Evolutionary conservation across 2,797 vertebrate species (phyloP).

Genomic region (Anabacerthia variegaticeps): DNA sequence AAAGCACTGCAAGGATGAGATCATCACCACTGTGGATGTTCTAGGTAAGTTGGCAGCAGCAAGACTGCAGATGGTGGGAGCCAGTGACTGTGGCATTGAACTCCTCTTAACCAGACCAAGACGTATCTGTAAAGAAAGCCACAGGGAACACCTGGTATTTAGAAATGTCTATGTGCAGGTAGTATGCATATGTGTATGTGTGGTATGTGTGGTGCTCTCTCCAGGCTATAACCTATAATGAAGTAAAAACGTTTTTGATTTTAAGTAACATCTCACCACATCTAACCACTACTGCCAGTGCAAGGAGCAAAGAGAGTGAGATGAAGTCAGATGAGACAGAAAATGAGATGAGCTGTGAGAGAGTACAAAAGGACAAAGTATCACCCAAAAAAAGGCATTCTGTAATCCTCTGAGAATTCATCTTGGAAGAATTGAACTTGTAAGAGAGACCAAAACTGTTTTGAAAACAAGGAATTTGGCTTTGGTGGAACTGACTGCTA

Average conservation of each 20-base stretch:
- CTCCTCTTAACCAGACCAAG: background rate
- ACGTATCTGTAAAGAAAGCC: background rate
- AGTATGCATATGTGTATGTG: background rate
- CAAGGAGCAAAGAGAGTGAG: background rate
- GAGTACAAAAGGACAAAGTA: background rate
- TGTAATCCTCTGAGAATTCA: background rate
- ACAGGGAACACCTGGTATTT: background rate
- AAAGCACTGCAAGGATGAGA: slow-evolving; percentile 84
- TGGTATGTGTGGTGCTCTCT: background rate
- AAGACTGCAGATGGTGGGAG: background rate
- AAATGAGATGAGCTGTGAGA: background rate
- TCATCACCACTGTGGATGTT: slow-evolving; percentile 85
- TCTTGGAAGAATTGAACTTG: background rate
- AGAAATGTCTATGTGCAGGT: background rate
- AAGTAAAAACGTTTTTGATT: background rate
- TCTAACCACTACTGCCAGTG: background rate
- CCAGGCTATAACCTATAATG: fast-evolving
- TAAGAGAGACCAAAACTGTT: background rate
- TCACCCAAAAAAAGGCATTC: background rate
- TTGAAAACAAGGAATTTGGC: background rate
- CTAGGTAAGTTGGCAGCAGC: slow-evolving; percentile 80
- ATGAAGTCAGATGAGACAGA: background rate
- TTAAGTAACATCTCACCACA: background rate
- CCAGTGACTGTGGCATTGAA: background rate
- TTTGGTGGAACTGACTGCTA: background rate